phyloP scores from a whole-genome alignment of 2,888 invertebrate genomes.

The Syrphus vitripennis region DNA sequence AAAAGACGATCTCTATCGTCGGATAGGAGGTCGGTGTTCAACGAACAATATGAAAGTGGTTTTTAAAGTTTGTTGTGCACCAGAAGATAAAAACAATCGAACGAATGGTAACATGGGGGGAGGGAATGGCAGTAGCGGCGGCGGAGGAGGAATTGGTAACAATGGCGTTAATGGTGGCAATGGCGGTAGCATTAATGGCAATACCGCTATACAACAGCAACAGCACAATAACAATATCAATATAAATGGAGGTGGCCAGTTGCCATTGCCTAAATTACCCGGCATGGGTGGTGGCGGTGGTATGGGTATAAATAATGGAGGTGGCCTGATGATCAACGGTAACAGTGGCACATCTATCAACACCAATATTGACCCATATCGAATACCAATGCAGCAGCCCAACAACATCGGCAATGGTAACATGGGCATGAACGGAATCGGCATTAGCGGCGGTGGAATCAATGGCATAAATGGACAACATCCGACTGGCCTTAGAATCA shows the following conservation, averaged over 20 bases:
- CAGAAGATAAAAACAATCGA: conserved; percentile 84
- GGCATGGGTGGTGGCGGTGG: conserved; percentile 43
- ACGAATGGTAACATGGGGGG: conserved; percentile 77
- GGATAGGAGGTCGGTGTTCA: conserved; percentile 95
- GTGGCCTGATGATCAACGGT: conserved; percentile 67
- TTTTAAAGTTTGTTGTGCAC: conserved; percentile 95
- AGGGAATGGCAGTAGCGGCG: conserved; percentile 80
- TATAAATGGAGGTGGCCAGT: conserved; percentile 76
- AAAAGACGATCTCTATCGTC: conserved; percentile 93
- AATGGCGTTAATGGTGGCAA: conserved; percentile 57
- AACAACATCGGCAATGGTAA: conserved; percentile 74
- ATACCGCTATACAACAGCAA: conserved; percentile 74
- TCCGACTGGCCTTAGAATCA: conserved; percentile 79
- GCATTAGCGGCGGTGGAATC: conserved; percentile 69
- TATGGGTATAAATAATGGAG: conserved; percentile 68
- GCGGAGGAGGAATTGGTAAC: conserved; percentile 75
- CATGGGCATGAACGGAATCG: conserved; percentile 73
- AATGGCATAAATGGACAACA: conserved; percentile 75
- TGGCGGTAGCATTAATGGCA: conserved; percentile 67
- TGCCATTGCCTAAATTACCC: conserved; percentile 57
- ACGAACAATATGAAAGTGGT: conserved; percentile 98
- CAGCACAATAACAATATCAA: conserved; percentile 76
- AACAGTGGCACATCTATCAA: conserved; percentile 78
- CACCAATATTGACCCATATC: conserved; percentile 80
- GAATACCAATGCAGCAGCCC: conserved; percentile 79